phyloP scores from a whole-genome alignment of 2,888 invertebrate genomes.

The Physocephala rufipes region DNA sequence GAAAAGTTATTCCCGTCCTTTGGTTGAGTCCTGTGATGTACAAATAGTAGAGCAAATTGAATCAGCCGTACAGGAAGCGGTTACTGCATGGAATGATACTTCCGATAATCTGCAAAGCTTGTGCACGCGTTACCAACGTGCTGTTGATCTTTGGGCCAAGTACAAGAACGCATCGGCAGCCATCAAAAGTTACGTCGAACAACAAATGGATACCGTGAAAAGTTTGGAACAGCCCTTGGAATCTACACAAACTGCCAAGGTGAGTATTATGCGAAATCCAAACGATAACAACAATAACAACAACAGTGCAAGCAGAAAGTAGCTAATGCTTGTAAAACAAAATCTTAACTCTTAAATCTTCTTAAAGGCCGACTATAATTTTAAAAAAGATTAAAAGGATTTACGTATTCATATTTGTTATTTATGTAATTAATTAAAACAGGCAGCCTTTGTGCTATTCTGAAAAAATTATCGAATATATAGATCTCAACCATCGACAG shows the following conservation, averaged over 20 bases:
- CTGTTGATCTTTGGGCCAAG: slow-evolving; percentile 82
- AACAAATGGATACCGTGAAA: slow-evolving; percentile 77
- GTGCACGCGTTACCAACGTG: slow-evolving; percentile 81
- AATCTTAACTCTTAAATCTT: no score
- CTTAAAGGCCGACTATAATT: no score
- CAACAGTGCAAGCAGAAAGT: neutral
- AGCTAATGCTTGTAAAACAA: neutral
- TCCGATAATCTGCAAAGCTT: slow-evolving; percentile 78
- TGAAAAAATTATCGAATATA: no score
- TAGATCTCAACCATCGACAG: no score
- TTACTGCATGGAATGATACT: slow-evolving; percentile 83
- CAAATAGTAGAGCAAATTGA: slow-evolving; percentile 78
- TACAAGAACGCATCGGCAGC: slow-evolving; percentile 82
- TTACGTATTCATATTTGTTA: no score
- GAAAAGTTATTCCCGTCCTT: slow-evolving; percentile 75
- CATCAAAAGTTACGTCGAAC: slow-evolving; percentile 79
- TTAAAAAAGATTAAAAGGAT: no score
- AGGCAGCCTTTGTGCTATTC: no score
- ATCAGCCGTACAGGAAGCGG: slow-evolving; percentile 80
- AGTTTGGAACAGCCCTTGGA: slow-evolving; percentile 74
- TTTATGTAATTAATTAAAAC: no score
- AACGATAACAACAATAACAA: slow-evolving; percentile 20
- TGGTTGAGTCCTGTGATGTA: slow-evolving; percentile 76
- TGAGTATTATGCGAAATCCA: slow-evolving; percentile 62
- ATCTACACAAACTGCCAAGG: slow-evolving; percentile 78